Evolutionary conservation across 2,797 vertebrate genomes (phyloP), one percentile per base, ranked within the genome.

Genomic region (Tauraco hartlaubi): DNA sequence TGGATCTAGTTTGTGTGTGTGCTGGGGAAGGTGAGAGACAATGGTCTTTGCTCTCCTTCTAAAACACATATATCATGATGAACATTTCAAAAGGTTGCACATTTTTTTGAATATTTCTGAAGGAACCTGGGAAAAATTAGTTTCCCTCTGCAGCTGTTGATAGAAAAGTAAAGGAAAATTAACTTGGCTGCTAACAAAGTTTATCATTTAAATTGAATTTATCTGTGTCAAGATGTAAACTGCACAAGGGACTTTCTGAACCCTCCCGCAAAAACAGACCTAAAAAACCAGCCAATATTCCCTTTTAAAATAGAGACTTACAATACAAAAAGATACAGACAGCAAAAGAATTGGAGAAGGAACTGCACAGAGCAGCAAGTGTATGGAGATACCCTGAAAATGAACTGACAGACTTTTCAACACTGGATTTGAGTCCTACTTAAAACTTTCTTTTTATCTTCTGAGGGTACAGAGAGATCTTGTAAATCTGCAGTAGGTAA

Each of bases 381-480:
- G 19, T 23, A 10, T 21, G 5, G 37, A 58, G 19, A 18, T 55
- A 25, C 15, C 31, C 33, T 88, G 44, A 56, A 89, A 82, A 85
- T 23, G 3, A 83, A 75, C n/a, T 48, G 31, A 41, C 43, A 80
- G 33, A 23, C 9, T 74, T 92, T 66, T 74, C 33, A 37, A 41
- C 15, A 23, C 7, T 83, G 41, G 12, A 62, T 89, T 76, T 88
- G 25, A 69, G 15, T 35, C 68, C 25, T 64, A 6, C 33, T 67
- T 77, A 62, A 73, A 88, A 85, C 4, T 79, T 90, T 39, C 13
- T 69, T 72, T 91, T 91, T 75, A 67, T 63, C 29, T 78, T 68
- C 31, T 72, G 35, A 85, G 33, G 8, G 14, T 56, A 81, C 18
- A 82, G 43, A 75, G 43, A 72, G 26, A 58, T 16, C 4, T 87